Conservation (phyloP, 2,113 vertebrate species). For the Strigops habroptila region DNA sequence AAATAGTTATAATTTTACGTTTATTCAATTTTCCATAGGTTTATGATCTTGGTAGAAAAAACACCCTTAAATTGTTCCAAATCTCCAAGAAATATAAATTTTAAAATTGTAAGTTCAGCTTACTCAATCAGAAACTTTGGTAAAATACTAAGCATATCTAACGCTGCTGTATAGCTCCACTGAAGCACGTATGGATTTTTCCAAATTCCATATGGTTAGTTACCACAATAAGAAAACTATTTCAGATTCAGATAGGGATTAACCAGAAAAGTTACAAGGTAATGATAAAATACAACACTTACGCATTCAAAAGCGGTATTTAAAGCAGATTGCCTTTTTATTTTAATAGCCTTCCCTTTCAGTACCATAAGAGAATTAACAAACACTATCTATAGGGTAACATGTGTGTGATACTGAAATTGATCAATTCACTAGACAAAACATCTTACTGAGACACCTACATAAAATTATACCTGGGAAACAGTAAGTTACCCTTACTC, state of each 20-base stretch:
- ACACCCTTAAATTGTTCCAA: neutral
- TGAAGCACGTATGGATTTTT: neutral
- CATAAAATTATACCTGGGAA: neutral
- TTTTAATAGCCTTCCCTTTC: neutral
- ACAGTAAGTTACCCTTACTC: neutral
- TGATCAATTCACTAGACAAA: neutral
- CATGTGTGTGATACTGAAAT: neutral
- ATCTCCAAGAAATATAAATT: neutral
- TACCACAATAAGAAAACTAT: neutral
- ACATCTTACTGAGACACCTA: neutral
- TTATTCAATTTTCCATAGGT: neutral
- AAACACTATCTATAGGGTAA: neutral
- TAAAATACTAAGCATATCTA: neutral
- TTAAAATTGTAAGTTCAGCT: neutral
- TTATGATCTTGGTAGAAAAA: neutral
- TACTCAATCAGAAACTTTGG: neutral
- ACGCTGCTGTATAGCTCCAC: neutral
- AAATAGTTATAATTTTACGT: neutral
- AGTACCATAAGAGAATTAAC: neutral
- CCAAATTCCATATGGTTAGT: neutral
- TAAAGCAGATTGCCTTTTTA: neutral
- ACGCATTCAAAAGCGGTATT: neutral
- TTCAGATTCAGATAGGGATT: neutral
- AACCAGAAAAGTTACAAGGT: neutral
- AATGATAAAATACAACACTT: neutral